Evolutionary conservation across 2,888 invertebrate species (phyloP), one percentile per base, ranked within the genome.

Genomic region (Drosophila affinis): DNA sequence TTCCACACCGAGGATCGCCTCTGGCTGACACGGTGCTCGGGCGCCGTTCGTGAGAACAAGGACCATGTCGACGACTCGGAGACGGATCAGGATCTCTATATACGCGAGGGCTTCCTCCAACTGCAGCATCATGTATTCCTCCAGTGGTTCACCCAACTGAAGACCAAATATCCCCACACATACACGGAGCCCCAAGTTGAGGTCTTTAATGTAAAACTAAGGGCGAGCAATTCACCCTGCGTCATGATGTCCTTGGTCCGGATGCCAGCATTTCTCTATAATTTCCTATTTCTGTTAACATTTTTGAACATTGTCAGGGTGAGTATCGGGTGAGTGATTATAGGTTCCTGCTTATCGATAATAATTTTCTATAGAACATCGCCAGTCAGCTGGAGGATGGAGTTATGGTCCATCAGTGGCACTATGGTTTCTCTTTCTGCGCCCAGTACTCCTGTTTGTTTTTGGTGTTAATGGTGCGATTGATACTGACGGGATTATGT

Each of bases 21-120:
- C 9, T 90, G 90, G 90, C 39, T 86, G 29, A 90, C 89, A 17
- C 88, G 91, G 17, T 91, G 91, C 45, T 77, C 77, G 1, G 89
- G 88, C 6, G 62, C 75, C 4, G 54, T 89, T 5, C 47, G 55
- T n/a, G 6, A 62, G 14, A 71, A 64, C 1, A 62, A 67, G 4
- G 79, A 81, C 6, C 71, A 77, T 57, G 62, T 55, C 3, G 44
- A 61, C 3, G 69, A 77, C 45, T 3, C 55, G 0, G 24, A 75
- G 4, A 45, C 29, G 0, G 46, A 77, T 17, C 78, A 75, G 49
- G 90, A 91, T 67, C 76, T 90, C n/a, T 90, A 90, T 53, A 76
- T 87, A 47, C 81, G 85, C 2, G 90, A 90, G 54, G 91, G 91
- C 0, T 90, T 90, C 51, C 76, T 90, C 2, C 91, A 90, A 59